Evolutionary conservation across 1,140 invertebrate genomes (phyloP), one percentile per base, ranked within the genome.

Genomic region (Caenorhabditis latens): DNA sequence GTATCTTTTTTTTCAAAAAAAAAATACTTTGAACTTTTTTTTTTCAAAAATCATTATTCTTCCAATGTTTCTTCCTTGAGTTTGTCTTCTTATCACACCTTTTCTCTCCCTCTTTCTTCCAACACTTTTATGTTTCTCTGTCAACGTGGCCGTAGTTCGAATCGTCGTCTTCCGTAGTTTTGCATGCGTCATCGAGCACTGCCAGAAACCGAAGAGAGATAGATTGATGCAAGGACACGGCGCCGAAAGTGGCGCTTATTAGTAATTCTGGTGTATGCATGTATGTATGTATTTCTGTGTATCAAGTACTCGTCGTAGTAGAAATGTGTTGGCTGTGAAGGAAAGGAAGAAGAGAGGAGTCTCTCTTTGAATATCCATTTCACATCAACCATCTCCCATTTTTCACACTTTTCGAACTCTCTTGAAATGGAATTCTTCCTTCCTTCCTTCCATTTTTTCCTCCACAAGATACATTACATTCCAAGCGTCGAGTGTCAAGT

Each of bases 241-340:
- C 46, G 71, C 71, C 71, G 71, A 79, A 79, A 79, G 71, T 79
- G 71, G 71, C 71, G 71, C 71, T 79, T 79, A 79, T 79, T 79
- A 79, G 71, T 46, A 79, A 79, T 79, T 79, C 71, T 79, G 71
- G 71, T 50, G 71, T 50, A 79, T 79, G n/a, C 53, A 79, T 79
- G 71, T 79, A 50, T 50, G 71, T 79, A 50, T 71, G 65, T 46
- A 46, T 43, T 9, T 67, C 11, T 40, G 32, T 67, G 63, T 67
- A 53, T 53, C 50, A 14, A 50, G 71, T 50, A 50, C 46, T 79
- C 32, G 4, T 21, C 8, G 8, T 48, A 43, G 21, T 50, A 13
- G 11, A 4, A 50, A 50, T 32, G 42, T 65, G 61, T 61, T 32
- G 32, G 32, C 32, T 32, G n/a, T n/a, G 32, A 32, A 32, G 32